A percentile compares a stretch with the other conserved stretches of the same genome.
Conservation (phyloP, 1,140 invertebrate species). For the Grapholita molesta region DNA sequence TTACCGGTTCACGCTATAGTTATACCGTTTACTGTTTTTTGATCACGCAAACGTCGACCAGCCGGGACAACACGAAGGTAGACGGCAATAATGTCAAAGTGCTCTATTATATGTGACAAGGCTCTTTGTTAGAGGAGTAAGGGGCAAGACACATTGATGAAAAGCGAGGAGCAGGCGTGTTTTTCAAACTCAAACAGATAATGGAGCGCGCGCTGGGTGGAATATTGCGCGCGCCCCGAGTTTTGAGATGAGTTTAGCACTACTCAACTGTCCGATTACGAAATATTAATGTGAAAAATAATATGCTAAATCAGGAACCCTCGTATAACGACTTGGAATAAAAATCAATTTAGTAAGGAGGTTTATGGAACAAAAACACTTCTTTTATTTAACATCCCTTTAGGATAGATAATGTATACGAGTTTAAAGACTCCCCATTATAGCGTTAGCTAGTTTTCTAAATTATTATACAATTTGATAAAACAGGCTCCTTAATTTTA, state of each 20-base stretch:
- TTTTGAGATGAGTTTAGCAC: background rate
- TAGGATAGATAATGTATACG: too few relatives aligned
- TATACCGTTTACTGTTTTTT: background rate
- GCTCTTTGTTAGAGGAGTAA: background rate
- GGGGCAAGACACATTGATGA: background rate
- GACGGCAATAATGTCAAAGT: constrained; percentile 2
- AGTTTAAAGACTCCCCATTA: too few relatives aligned
- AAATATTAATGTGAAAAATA: background rate
- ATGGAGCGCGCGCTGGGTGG: background rate
- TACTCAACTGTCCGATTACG: background rate
- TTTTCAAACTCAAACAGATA: background rate
- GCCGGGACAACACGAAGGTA: constrained; percentile 1
- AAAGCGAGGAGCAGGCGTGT: background rate
- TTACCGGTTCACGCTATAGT: background rate
- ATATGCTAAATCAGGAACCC: background rate
- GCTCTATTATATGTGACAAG: constrained; percentile 2
- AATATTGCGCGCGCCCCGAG: background rate
- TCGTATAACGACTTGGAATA: background rate
- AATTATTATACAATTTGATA: too few relatives aligned
- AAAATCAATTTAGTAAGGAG: too few relatives aligned
- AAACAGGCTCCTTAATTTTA: too few relatives aligned
- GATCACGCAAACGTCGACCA: constrained; percentile 10
- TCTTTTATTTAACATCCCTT: too few relatives aligned
- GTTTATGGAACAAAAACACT: too few relatives aligned
- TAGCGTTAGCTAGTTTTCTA: too few relatives aligned